Evolutionary conservation across 2,888 invertebrate genomes (phyloP).

Genomic region (Tetranychus truncatus): DNA sequence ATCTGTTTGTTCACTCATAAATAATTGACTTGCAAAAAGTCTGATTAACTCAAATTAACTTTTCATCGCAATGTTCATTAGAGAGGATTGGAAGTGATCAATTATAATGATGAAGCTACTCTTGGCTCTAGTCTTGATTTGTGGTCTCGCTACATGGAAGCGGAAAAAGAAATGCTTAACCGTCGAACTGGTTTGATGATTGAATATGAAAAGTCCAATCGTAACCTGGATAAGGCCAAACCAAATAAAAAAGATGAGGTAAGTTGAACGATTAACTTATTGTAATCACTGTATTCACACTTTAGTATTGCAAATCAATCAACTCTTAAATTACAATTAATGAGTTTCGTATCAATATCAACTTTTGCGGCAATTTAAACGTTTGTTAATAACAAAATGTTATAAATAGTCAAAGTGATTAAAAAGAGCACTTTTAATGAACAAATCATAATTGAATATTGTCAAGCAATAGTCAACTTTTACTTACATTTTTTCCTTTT

Average conservation of each 20-base stretch:
- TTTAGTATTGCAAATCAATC: too few relatives aligned
- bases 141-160: conserved; percentile 32
- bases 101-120: conserved; percentile 32
- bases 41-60: background rate
- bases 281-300: too few relatives aligned
- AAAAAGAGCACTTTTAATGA: too few relatives aligned
- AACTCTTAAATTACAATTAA: too few relatives aligned
- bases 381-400: too few relatives aligned
- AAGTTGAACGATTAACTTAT: conserved; percentile 23
- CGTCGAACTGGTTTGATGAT: conserved; percentile 33
- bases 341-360: too few relatives aligned
- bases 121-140: conserved; percentile 33
- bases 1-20: background rate
- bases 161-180: conserved; percentile 34
- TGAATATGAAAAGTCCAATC: conserved; percentile 34
- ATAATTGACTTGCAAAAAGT: background rate
- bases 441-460: too few relatives aligned
- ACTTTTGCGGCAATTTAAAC: too few relatives aligned
- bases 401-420: too few relatives aligned
- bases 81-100: conserved; percentile 32
- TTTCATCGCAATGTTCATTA: conserved; percentile 22
- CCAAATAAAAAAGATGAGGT: conserved; percentile 32
- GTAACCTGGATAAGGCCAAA: conserved; percentile 34
- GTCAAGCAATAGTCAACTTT: too few relatives aligned
- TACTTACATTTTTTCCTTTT: too few relatives aligned